Percentiles rank a stretch among this genome's conserved stretches.
phyloP scores from a whole-genome alignment of 2,113 vertebrate species.

The Notechis scutatus region DNA sequence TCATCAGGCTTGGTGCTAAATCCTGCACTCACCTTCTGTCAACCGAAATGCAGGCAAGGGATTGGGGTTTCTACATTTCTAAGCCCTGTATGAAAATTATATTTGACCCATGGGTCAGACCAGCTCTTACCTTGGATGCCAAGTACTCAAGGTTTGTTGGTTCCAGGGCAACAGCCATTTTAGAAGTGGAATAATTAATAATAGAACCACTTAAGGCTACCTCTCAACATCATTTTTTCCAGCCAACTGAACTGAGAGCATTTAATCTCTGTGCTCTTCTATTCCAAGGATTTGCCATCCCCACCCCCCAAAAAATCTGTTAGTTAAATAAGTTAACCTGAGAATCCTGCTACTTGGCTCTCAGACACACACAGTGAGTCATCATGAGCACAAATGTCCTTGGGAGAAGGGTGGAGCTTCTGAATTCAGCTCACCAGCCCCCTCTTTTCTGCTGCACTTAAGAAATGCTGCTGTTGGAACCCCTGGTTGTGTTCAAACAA shows the following conservation, averaged over 20 bases:
- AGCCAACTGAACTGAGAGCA: background rate
- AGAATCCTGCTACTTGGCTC: background rate
- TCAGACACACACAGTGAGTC: background rate
- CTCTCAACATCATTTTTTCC: background rate
- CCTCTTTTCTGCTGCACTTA: background rate
- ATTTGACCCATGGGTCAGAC: background rate
- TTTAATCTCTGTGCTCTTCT: background rate
- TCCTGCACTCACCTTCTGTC: background rate
- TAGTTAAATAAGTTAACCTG: background rate
- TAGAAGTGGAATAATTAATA: background rate
- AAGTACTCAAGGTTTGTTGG: background rate
- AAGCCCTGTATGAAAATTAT: background rate
- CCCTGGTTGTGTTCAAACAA: background rate
- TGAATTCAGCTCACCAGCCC: background rate
- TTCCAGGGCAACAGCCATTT: background rate
- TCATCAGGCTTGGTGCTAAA: background rate
- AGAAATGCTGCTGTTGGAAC: background rate
- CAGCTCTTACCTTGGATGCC: background rate
- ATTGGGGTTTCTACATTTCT: background rate
- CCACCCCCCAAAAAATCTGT: background rate
- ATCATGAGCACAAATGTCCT: background rate
- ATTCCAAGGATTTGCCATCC: background rate
- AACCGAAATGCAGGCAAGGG: background rate
- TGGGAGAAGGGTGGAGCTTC: background rate
- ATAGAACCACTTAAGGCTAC: background rate